Evolutionary conservation across 2,888 invertebrate genomes (phyloP), one percentile per base, ranked within the genome.

Genomic region (Tupiocoris notatus): DNA sequence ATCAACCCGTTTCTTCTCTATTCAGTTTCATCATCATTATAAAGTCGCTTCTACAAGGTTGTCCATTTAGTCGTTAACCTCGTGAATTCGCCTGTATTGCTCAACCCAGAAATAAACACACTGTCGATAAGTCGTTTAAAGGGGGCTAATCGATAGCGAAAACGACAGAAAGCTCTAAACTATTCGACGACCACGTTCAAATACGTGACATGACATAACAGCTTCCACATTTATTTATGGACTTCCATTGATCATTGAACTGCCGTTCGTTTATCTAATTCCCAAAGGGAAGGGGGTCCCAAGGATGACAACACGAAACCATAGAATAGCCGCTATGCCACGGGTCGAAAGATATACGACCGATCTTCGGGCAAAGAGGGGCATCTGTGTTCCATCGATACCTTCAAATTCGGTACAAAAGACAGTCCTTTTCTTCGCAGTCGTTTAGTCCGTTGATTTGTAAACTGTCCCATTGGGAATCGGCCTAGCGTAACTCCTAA

Each of bases 371-470:
- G n/a, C 6, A 39, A 39, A 39, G 39, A 39, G 39, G 39, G 39
- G 39, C n/a, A 39, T 39, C 39, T 39, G 12, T 12, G 39, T 39
- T 39, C 39, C 39, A 39, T 39, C 39, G 39, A 39, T 39, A 12
- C 39, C 39, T 39, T 12, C 39, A 3, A 39, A 39, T 39, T 39
- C 39, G 12, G 39, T 23, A 70, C 70, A 70, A 70, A 70, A 59
- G 70, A 21, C n/a, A n/a, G n/a, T n/a, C 59, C 59, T 18, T 17
- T 59, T n/a, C 18, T 59, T 58, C 18, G 68, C 66, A 65, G 59
- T 66, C 75, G 75, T 75, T 75, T 75, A 75, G 75, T 39, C 75
- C 66, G 75, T 75, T 74, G 74, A 74, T 74, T 74, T 74, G 74
- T 74, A 74, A 74, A 74, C 74, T 74, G 64, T 74, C 74, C 74